Evolutionary conservation across 30 jellyfish, hydroid and myxozoan species (phyloP).

Genomic region (Turritopsis rubra): DNA sequence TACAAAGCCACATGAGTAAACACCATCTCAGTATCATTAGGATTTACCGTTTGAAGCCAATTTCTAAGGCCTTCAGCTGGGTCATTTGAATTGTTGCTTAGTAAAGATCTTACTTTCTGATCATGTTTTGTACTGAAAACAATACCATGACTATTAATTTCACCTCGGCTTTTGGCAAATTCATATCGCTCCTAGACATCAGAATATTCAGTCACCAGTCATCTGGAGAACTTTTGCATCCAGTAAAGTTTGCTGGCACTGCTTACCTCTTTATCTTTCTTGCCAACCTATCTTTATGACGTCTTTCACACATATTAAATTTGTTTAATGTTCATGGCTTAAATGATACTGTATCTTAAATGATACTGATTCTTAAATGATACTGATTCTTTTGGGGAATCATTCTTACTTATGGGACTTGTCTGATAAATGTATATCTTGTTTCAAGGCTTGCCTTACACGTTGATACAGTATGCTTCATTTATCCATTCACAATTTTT

Average conservation of each 20-base stretch:
- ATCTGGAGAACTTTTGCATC: not conserved
- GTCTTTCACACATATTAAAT: not conserved
- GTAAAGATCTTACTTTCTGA: not conserved
- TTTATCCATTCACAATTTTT: not conserved
- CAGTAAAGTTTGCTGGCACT: not conserved
- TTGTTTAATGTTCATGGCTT: not conserved
- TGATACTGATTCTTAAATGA: not conserved
- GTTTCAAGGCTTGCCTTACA: not conserved
- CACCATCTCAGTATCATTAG: not conserved
- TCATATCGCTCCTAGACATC: conserved; percentile 2
- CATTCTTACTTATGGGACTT: not conserved
- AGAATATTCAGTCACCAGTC: not conserved
- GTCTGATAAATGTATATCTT: not conserved
- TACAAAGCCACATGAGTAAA: not conserved
- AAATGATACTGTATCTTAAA: not conserved
- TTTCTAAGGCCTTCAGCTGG: not conserved
- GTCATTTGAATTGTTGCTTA: not conserved
- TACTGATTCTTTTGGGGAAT: too few relatives aligned
- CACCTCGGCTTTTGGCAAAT: not conserved
- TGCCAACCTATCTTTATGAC: not conserved
- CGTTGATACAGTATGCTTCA: not conserved
- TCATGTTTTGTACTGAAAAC: not conserved
- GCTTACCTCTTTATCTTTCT: not conserved
- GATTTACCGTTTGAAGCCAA: conserved; percentile 2
- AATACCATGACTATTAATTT: not conserved